Evolutionary conservation across 2,888 invertebrate species (phyloP), one percentile per base, ranked within the genome.

Genomic region (Drosophila histrio): DNA sequence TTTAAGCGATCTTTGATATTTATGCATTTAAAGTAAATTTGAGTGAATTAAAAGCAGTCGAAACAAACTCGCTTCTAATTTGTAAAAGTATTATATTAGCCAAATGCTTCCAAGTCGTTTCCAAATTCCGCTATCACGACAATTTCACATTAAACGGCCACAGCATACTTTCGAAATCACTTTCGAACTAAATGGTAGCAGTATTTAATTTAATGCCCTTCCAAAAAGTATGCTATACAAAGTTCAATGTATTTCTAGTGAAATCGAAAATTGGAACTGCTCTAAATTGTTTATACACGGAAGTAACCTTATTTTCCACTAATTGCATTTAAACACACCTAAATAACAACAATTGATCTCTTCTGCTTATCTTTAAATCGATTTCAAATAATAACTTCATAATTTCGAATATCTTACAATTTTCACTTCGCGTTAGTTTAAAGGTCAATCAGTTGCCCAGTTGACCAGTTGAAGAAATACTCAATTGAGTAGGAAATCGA

Each of bases 401-500:
- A 53, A 58, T 50, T 56, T 61, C 34, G 17, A 17, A 34, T 28
- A 49, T 24, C 24, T n/a, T 7, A 2, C 39, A 36, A 41, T 53
- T 34, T 46, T 32, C 19, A 24, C 15, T 41, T 44, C 59, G 60
- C 28, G 3, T 49, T 59, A 61, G 81, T 65, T 79, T 66, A 83
- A 77, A 64, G 80, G 83, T 79, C 77, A 83, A 77, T 71, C 47
- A 54, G 63, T 57, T 56, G 46, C 53, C 15, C 13, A 43, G 47
- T 72, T 75, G 64, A 65, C 39, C 58, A 70, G 43, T 39, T 46
- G 52, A 54, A 54, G 64, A 83, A 82, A 67, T 59, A 50, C 46
- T 46, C 76, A 77, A 75, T 75, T 73, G 71, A 24, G 56, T 63
- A 49, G 78, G 72, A 80, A 84, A 81, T 84, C 56, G 56, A 71